phyloP scores from a whole-genome alignment of 2,113 vertebrate species.

The Gila orcuttii region DNA sequence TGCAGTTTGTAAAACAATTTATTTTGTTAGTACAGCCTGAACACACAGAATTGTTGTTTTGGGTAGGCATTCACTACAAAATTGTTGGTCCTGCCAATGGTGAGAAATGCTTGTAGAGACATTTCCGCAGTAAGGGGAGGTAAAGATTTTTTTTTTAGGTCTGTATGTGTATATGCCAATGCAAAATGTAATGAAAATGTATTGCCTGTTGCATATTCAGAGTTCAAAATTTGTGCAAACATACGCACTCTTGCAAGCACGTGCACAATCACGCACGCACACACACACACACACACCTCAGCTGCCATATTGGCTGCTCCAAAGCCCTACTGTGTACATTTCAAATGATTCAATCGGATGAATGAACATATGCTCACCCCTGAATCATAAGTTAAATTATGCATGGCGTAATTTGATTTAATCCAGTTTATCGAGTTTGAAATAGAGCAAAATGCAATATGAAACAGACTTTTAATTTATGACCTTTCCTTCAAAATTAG shows the following conservation, averaged over 20 bases:
- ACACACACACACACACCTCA: slow-evolving; percentile 60
- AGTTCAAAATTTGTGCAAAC: neutral
- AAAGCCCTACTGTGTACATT: slow-evolving; percentile 72
- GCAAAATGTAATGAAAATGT: neutral
- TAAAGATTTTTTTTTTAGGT: neutral
- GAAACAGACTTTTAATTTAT: slow-evolving; percentile 63
- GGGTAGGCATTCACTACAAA: neutral
- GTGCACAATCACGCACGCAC: slow-evolving; percentile 10
- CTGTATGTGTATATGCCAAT: neutral
- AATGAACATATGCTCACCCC: slow-evolving; percentile 80
- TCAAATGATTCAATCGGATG: slow-evolving; percentile 77
- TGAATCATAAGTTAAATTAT: slow-evolving; percentile 78
- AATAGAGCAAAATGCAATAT: slow-evolving; percentile 57
- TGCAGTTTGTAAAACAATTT: neutral
- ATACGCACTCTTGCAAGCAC: slow-evolving; percentile 17
- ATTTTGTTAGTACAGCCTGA: neutral
- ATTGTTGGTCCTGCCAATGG: neutral
- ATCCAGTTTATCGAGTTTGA: slow-evolving; percentile 61
- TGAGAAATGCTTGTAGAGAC: neutral
- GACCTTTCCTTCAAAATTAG: slow-evolving; percentile 51
- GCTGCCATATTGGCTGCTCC: slow-evolving; percentile 70
- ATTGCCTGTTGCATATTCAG: neutral
- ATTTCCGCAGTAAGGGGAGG: neutral
- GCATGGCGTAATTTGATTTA: slow-evolving; percentile 73
- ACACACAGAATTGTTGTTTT: neutral